These are phyloP conservation scores for Hapalemur alaotrensis DNA, from an alignment of 2,797 vertebrate genomes.

Conservation along the genomic window DNA sequence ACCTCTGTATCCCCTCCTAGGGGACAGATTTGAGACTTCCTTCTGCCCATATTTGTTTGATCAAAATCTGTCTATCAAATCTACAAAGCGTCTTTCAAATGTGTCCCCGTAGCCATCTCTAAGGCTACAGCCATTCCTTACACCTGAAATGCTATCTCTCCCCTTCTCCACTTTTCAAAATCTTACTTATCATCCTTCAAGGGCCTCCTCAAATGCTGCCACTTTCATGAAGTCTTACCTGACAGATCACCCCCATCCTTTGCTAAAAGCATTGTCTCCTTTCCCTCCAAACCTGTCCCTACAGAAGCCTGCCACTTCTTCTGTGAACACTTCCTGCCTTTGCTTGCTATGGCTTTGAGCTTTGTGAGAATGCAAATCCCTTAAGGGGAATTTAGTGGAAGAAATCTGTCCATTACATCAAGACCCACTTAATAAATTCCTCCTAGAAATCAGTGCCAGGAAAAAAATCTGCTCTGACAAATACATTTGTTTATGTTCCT, in stretches of 20 bases:
- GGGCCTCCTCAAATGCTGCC: not conserved
- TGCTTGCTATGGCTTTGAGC: not conserved
- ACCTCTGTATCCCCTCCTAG: not conserved
- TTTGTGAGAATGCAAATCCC: conserved; percentile 11
- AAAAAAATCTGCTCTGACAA: not conserved
- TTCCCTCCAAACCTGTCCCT: not conserved
- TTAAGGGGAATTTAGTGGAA: not conserved
- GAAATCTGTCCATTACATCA: not conserved
- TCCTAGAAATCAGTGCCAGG: conserved; percentile 36
- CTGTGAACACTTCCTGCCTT: not conserved
- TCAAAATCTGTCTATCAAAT: not conserved
- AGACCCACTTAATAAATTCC: conserved; percentile 39
- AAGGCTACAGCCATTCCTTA: not conserved
- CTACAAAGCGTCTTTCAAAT: not conserved
- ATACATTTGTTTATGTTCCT: not conserved
- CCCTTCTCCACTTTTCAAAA: not conserved
- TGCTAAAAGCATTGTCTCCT: not conserved
- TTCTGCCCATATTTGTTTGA: not conserved
- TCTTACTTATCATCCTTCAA: not conserved
- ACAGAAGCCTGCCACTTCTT: not conserved
- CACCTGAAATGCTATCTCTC: not conserved
- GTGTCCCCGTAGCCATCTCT: not conserved
- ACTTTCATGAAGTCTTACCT: not conserved
- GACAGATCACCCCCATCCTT: not conserved
- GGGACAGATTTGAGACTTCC: not conserved